Percentiles rank a stretch among this genome's conserved stretches.
Conservation (phyloP, 1,140 invertebrate genomes). For the Orius insidiosus region DNA sequence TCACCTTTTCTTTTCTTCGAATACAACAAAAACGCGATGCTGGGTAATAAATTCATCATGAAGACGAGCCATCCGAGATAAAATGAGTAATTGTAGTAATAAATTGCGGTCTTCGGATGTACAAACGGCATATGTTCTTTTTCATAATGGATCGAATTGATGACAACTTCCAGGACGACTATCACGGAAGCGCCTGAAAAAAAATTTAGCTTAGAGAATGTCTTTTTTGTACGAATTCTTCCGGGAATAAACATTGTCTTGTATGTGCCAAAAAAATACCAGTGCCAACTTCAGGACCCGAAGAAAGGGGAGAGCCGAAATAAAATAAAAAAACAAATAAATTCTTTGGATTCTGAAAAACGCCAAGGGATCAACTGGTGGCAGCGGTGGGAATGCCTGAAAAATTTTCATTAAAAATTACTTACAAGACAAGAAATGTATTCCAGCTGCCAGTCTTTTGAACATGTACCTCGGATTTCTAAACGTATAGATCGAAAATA, state of each 20-base stretch:
- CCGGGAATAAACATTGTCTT: too few relatives aligned
- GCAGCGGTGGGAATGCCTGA: too few relatives aligned
- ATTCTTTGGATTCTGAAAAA: too few relatives aligned
- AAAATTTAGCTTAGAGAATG: slow-evolving; percentile 10
- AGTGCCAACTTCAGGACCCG: too few relatives aligned
- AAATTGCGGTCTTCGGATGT: slow-evolving; percentile 45
- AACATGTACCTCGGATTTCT: slow-evolving; percentile 75
- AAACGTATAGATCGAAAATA: slow-evolving; percentile 73
- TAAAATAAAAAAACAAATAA: too few relatives aligned
- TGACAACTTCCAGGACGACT: slow-evolving; percentile 63
- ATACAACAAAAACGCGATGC: slow-evolving; percentile 55
- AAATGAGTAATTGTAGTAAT: slow-evolving; percentile 49
- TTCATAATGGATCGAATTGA: slow-evolving; percentile 52
- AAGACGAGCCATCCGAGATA: slow-evolving; percentile 67
- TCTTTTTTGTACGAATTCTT: slow-evolving; percentile 8
- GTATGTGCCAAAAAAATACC: too few relatives aligned
- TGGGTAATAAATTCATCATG: slow-evolving; percentile 45
- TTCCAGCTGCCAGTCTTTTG: slow-evolving; percentile 65
- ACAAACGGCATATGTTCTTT: slow-evolving; percentile 42
- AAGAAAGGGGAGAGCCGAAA: too few relatives aligned
- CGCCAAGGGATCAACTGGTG: too few relatives aligned
- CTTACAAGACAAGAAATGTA: slow-evolving; percentile 67
- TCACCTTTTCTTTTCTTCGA: slow-evolving; percentile 69
- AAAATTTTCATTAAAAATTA: too few relatives aligned
- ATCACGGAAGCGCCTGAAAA: slow-evolving; percentile 46